Evolutionary conservation across 1,140 invertebrate genomes (phyloP).

Genomic region (Wiebesia pumilae): DNA sequence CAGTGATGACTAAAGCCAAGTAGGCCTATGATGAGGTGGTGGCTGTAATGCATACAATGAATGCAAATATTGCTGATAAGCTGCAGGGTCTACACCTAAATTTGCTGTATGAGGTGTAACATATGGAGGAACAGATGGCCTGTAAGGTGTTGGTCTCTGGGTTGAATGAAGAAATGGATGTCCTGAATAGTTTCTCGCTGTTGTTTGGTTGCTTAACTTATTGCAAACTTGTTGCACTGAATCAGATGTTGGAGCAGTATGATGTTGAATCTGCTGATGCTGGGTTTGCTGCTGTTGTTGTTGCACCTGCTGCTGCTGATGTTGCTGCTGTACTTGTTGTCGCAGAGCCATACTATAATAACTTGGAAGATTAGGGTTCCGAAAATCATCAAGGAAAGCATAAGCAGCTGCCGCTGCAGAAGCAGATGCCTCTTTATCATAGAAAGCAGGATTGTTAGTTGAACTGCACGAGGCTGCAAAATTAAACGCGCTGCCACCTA

Average conservation of each 20-base stretch:
- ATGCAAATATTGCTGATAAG: conserved; percentile 72
- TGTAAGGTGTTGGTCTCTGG: conserved; percentile 66
- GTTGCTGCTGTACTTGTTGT: conserved; percentile 64
- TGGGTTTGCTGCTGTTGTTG: conserved; percentile 63
- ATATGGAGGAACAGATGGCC: conserved; percentile 69
- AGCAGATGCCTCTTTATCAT: conserved; percentile 68
- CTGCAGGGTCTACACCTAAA: conserved; percentile 68
- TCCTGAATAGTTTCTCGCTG: conserved; percentile 65
- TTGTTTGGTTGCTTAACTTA: conserved; percentile 64
- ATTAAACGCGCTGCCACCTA: conserved; percentile 70
- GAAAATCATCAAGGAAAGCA: conserved; percentile 70
- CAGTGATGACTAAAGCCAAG: conserved; percentile 69
- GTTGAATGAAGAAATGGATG: conserved; percentile 71
- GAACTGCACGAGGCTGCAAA: conserved; percentile 64
- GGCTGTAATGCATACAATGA: conserved; percentile 70
- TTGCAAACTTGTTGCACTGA: conserved; percentile 66
- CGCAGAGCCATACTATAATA: conserved; percentile 69
- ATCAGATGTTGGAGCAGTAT: conserved; percentile 58
- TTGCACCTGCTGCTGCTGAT: conserved; percentile 66
- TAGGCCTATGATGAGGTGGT: conserved; percentile 69
- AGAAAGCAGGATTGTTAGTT: conserved; percentile 66
- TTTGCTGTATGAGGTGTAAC: conserved; percentile 70
- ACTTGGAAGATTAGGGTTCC: conserved; percentile 65
- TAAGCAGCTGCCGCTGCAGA: conserved; percentile 69
- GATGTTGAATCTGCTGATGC: conserved; percentile 64